Conservation (phyloP, 1,140 invertebrate genomes). For the Ruditapes philippinarum region DNA sequence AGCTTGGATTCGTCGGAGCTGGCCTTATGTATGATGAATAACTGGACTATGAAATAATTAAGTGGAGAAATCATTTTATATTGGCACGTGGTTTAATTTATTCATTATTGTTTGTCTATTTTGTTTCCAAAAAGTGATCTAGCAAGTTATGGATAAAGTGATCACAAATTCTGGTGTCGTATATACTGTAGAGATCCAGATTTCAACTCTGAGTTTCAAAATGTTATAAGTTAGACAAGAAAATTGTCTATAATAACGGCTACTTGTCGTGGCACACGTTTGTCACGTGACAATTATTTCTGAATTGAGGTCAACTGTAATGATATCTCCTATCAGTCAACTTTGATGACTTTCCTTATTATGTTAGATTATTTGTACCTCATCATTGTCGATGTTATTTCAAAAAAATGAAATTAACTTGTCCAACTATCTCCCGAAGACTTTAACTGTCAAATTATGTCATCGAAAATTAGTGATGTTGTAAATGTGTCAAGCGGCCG, state of each 20-base stretch:
- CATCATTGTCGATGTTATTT: not conserved
- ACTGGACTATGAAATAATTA: no score
- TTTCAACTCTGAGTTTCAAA: no score
- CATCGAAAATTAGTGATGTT: conserved; percentile 44
- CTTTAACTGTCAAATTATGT: conserved; percentile 45
- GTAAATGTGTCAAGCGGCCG: conserved; percentile 45
- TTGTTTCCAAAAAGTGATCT: no score
- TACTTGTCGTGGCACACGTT: conserved; percentile 9
- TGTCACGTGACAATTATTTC: conserved; percentile 53
- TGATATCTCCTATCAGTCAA: conserved; percentile 42
- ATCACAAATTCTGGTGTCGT: no score
- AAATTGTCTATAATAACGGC: conserved; percentile 23
- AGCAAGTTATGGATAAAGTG: no score
- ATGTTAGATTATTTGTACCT: conserved; percentile 5
- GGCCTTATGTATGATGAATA: no score
- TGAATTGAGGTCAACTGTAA: conserved; percentile 50
- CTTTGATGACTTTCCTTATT: conserved; percentile 6
- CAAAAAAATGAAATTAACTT: conserved; percentile 43
- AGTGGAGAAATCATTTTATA: no score
- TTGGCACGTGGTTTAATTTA: no score
- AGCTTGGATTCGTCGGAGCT: no score
- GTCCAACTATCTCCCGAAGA: not conserved
- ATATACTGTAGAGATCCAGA: no score
- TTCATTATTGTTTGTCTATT: no score
- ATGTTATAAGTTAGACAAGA: conserved; percentile 27